Evolutionary conservation across 2,888 invertebrate species (phyloP).

Genomic region (Ophion slaviceki): DNA sequence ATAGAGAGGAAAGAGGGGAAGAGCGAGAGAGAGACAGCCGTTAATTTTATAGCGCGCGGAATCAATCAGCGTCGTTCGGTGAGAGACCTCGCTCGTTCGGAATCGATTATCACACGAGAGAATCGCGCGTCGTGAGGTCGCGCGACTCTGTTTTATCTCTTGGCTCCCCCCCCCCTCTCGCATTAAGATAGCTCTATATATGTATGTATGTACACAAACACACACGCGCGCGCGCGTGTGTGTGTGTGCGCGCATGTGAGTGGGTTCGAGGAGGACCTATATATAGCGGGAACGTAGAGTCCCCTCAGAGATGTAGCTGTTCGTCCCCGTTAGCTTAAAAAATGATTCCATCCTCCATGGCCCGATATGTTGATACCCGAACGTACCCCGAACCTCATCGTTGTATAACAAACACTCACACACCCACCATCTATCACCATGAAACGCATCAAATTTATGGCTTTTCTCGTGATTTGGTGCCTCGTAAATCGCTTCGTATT

Average conservation of each 20-base stretch:
- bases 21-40: slow-evolving; percentile 67
- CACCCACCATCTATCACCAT: slow-evolving; percentile 1
- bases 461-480: slow-evolving; percentile 6
- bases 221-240: no score
- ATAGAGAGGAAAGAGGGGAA: neutral
- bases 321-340: slow-evolving; percentile 58
- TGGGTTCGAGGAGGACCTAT: neutral
- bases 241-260: neutral
- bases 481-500: slow-evolving; percentile 5
- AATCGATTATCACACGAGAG: slow-evolving; percentile 70
- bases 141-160: slow-evolving; percentile 40
- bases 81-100: slow-evolving; percentile 66
- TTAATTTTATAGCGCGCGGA: slow-evolving; percentile 75
- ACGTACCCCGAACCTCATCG: slow-evolving; percentile 35
- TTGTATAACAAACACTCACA: neutral
- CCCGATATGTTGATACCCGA: slow-evolving; percentile 2
- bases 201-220: no score
- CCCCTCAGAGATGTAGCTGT: slow-evolving; percentile 48
- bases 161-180: slow-evolving; percentile 11
- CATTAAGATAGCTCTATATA: slow-evolving; percentile 1
- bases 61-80: slow-evolving; percentile 71
- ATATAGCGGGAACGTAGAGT: slow-evolving; percentile 26
- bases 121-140: slow-evolving; percentile 46
- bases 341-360: slow-evolving; percentile 34
- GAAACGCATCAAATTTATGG: slow-evolving; percentile 29